Evolutionary conservation across 2,113 vertebrate genomes (phyloP).

Genomic region (Leptocoma aspasia): DNA sequence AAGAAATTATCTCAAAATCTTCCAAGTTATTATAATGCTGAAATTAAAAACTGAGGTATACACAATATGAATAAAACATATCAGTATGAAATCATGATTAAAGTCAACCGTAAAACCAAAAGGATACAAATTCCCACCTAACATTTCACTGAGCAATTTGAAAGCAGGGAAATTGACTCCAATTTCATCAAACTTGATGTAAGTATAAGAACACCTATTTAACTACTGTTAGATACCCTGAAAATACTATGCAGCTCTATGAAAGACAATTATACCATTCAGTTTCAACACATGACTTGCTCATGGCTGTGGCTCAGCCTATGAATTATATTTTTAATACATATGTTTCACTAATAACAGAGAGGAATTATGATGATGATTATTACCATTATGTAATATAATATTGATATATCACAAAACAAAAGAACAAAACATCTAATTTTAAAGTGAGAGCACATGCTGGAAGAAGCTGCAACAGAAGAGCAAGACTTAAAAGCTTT

Average conservation of each 20-base stretch:
- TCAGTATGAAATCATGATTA: not conserved
- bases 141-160: not conserved
- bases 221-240: not conserved
- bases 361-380: not conserved
- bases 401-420: not conserved
- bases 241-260: not conserved
- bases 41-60: constrained; percentile 9
- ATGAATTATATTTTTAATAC: not conserved
- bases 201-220: not conserved
- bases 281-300: not conserved
- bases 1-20: constrained; percentile 15
- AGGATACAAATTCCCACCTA: not conserved
- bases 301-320: not conserved
- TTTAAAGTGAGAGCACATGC: not conserved
- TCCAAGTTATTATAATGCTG: not conserved
- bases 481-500: not conserved
- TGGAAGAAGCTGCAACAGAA: not conserved
- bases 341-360: not conserved
- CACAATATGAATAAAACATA: not conserved
- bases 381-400: not conserved
- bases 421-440: not conserved
- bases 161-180: not conserved
- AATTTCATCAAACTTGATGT: not conserved
- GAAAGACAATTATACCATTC: not conserved
- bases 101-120: not conserved